phyloP scores from a whole-genome alignment of 2,888 invertebrate species.

The Tholera decimalis region DNA sequence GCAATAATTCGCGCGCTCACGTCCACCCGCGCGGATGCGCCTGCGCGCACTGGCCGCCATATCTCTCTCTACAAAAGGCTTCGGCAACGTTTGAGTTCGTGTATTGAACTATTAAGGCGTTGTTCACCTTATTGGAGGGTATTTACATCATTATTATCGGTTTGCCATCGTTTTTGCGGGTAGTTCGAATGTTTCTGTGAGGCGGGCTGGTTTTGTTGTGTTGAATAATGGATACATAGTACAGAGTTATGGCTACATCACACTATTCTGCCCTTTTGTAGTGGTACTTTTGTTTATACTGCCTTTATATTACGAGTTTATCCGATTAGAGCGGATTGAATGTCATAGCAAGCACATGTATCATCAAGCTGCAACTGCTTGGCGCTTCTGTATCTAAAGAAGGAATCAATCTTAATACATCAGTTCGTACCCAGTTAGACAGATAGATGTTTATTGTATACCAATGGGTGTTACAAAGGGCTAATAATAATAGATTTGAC shows the following conservation, averaged over 20 bases:
- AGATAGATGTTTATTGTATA: too few species aligned
- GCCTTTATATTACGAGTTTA: background rate
- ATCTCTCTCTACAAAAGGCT: slow-evolving; percentile 76
- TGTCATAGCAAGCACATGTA: background rate
- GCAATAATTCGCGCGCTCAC: slow-evolving; percentile 68
- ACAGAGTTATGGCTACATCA: slow-evolving; percentile 7
- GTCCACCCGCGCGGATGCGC: slow-evolving; percentile 67
- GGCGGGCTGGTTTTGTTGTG: slow-evolving; percentile 6
- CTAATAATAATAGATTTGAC: too few species aligned
- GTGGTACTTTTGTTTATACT: background rate
- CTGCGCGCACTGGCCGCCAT: slow-evolving; percentile 67
- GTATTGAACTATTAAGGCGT: slow-evolving; percentile 62
- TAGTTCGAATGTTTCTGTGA: slow-evolving; percentile 16
- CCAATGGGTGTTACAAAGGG: too few species aligned
- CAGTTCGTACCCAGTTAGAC: too few species aligned
- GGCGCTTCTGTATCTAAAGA: background rate
- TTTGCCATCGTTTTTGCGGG: slow-evolving; percentile 51
- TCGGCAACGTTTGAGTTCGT: slow-evolving; percentile 63
- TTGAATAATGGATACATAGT: slow-evolving; percentile 45
- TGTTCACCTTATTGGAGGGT: slow-evolving; percentile 66
- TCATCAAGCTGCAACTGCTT: background rate
- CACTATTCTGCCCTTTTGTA: background rate
- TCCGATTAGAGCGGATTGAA: background rate
- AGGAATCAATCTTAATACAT: background rate
- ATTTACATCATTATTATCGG: slow-evolving; percentile 70